Conservation (phyloP, 2,888 invertebrate genomes). For the Archaeoteleia sp. region DNA sequence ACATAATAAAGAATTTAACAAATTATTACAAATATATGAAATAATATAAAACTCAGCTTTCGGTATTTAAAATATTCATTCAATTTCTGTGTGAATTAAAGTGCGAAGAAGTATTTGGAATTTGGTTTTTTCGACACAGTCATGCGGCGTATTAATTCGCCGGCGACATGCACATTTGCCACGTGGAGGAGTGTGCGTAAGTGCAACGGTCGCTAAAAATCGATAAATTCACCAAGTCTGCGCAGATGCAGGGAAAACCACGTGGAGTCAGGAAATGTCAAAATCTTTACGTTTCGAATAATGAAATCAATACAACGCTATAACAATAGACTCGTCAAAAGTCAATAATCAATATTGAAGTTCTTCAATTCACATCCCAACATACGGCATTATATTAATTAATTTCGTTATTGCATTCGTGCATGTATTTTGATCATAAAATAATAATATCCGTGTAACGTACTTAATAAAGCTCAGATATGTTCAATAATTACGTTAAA, state of each 20-base stretch:
- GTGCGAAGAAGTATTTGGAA: not conserved
- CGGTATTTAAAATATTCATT: conserved; percentile 6
- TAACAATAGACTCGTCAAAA: too few relatives aligned
- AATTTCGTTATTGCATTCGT: too few relatives aligned
- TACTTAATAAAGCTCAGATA: too few relatives aligned
- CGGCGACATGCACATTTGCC: conserved; percentile 49
- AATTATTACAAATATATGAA: too few relatives aligned
- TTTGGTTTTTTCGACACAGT: conserved; percentile 10
- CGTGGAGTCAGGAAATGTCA: conserved; percentile 58
- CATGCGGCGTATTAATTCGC: conserved; percentile 32
- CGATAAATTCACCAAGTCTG: conserved; percentile 57
- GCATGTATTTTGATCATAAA: too few relatives aligned
- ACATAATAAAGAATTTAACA: too few relatives aligned
- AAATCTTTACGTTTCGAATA: conserved; percentile 21
- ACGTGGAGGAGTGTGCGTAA: conserved; percentile 53
- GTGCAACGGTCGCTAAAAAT: conserved; percentile 61
- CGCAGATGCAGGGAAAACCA: conserved; percentile 54
- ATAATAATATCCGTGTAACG: too few relatives aligned
- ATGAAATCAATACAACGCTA: not conserved
- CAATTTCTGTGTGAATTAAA: not conserved
- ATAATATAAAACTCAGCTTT: too few relatives aligned
- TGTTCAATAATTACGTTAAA: too few relatives aligned
- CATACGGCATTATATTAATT: too few relatives aligned
- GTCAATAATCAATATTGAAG: too few relatives aligned
- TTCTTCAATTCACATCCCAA: too few relatives aligned